These are phyloP conservation scores for Suillia variegata DNA, from an alignment of 2,888 invertebrate species.

Conservation along the genomic window DNA sequence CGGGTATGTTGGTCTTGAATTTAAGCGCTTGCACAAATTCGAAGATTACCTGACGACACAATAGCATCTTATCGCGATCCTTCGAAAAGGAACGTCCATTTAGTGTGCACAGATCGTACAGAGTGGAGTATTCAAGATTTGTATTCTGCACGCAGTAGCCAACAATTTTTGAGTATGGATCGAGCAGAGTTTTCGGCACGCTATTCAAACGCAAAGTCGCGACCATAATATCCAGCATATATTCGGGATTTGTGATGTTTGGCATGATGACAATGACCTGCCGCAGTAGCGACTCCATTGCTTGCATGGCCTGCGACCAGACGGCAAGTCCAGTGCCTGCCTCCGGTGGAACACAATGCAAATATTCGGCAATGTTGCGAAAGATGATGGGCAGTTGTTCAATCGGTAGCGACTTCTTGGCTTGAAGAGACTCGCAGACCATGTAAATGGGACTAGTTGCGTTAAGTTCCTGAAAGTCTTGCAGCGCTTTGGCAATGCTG, in stretches of 20 bases:
- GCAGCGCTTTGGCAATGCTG: conserved; percentile 89
- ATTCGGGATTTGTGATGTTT: conserved; percentile 72
- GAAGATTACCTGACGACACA: conserved; percentile 89
- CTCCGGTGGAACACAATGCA: conserved; percentile 89
- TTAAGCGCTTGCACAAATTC: conserved; percentile 95
- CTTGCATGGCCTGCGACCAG: conserved; percentile 82
- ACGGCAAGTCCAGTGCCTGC: conserved; percentile 72
- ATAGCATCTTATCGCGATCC: conserved; percentile 91
- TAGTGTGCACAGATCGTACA: conserved; percentile 87
- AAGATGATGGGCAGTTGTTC: conserved; percentile 79
- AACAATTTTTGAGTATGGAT: conserved; percentile 94
- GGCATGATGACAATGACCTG: conserved; percentile 73
- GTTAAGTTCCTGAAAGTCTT: conserved; percentile 95
- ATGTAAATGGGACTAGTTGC: conserved; percentile 92
- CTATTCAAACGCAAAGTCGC: conserved; percentile 84
- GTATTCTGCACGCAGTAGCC: conserved; percentile 92
- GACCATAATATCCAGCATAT: conserved; percentile 77
- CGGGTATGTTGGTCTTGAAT: conserved; percentile 93
- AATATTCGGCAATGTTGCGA: conserved; percentile 90
- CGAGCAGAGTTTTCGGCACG: conserved; percentile 74
- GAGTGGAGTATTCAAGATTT: conserved; percentile 75
- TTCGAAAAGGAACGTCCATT: conserved; percentile 88
- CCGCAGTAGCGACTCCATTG: conserved; percentile 86
- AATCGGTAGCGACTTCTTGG: conserved; percentile 74
- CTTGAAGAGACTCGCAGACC: conserved; percentile 75